A percentile compares a stretch with the other conserved stretches of the same genome.
Evolutionary conservation across 1,140 invertebrate genomes (phyloP).

Genomic region (Ephestia elutella): DNA sequence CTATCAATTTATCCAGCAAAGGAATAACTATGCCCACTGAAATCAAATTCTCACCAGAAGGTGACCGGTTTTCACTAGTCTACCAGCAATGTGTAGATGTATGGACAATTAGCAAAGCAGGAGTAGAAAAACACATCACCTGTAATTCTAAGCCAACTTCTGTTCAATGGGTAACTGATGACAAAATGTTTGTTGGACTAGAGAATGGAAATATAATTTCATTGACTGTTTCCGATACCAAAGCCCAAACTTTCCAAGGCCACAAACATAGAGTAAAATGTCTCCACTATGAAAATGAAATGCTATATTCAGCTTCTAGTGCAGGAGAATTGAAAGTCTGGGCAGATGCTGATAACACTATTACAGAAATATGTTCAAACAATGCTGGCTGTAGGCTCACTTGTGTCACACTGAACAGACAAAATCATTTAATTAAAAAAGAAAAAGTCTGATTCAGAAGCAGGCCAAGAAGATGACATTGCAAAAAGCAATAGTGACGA

Average conservation of each 20-base stretch:
- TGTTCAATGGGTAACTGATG: constrained; percentile 78
- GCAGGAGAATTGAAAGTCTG: constrained; percentile 87
- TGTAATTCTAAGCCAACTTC: constrained; percentile 79
- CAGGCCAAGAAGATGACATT: constrained; percentile 26
- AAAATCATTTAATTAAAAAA: constrained; percentile 62
- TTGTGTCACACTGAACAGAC: constrained; percentile 72
- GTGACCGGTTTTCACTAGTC: constrained; percentile 82
- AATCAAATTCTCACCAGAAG: constrained; percentile 80
- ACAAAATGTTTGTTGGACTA: constrained; percentile 79
- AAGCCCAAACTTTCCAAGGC: constrained; percentile 72
- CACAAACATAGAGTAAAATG: constrained; percentile 82
- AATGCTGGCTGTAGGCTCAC: constrained; percentile 78
- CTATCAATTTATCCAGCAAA: constrained; percentile 85
- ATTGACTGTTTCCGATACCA: constrained; percentile 73
- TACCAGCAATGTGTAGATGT: constrained; percentile 82
- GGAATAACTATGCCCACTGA: constrained; percentile 74
- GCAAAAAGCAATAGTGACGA: constrained; percentile 31
- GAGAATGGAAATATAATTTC: constrained; percentile 82
- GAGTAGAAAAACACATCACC: constrained; percentile 76
- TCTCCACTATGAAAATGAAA: constrained; percentile 72
- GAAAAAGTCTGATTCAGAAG: constrained; percentile 41
- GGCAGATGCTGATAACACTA: constrained; percentile 70
- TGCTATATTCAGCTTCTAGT: constrained; percentile 81
- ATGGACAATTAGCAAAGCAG: constrained; percentile 84
- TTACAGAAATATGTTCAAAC: constrained; percentile 69